A percentile compares a stretch with the other conserved stretches of the same genome.
phyloP scores from a whole-genome alignment of 37 sponge, comb jelly and placozoan species.

The Geodia barretti region DNA sequence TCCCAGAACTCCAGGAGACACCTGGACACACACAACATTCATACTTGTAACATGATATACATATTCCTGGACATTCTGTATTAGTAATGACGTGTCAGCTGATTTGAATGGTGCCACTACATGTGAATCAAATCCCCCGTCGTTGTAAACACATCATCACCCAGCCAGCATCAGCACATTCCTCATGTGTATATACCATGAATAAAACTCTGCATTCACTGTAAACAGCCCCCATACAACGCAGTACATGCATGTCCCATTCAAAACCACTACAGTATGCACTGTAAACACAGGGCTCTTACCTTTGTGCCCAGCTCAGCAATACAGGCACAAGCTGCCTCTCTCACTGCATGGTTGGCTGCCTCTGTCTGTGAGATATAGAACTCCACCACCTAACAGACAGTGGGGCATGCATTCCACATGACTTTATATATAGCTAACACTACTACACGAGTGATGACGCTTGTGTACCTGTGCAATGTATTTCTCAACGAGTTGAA shows the following conservation, averaged over 20 bases:
- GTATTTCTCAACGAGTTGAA: constrained; percentile 70
- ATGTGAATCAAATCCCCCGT: too few relatives aligned
- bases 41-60: too few relatives aligned
- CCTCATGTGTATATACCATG: not conserved
- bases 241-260: too few relatives aligned
- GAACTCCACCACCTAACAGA: constrained; percentile 40
- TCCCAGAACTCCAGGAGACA: constrained; percentile 37
- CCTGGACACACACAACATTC: constrained; percentile 38
- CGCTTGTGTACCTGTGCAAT: constrained; percentile 47
- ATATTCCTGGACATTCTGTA: too few relatives aligned
- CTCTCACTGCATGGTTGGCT: constrained; percentile 93
- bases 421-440: not conserved
- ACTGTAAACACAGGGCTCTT: not conserved
- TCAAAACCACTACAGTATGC: too few relatives aligned
- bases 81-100: too few relatives aligned
- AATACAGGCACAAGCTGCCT: constrained; percentile 95
- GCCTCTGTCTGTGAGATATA: constrained; percentile 83
- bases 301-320: constrained; percentile 95
- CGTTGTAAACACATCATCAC: too few relatives aligned
- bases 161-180: too few relatives aligned
- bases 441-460: not conserved
- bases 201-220: not conserved
- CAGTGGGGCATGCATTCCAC: not conserved
- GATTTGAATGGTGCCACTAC: too few relatives aligned
- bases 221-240: too few relatives aligned